phyloP scores from a whole-genome alignment of 2,797 vertebrate genomes.

The Coreius guichenoti region DNA sequence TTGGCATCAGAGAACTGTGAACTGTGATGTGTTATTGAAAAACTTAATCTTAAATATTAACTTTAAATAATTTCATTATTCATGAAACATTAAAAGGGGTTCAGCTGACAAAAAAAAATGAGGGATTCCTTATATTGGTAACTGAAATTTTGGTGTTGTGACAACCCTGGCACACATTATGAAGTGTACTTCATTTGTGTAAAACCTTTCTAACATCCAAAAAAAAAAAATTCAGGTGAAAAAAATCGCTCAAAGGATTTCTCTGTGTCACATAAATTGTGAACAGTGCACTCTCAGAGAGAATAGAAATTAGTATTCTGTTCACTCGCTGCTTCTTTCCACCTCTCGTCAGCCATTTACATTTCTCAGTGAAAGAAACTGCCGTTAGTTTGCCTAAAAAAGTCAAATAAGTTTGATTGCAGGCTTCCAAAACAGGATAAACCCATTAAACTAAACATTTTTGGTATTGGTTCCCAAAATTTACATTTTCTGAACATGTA shows the following conservation, averaged over 20 bases:
- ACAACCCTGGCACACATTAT: not conserved
- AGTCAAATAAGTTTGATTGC: not conserved
- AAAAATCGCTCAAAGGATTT: conserved; percentile 28
- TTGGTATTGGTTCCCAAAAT: not conserved
- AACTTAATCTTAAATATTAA: not conserved
- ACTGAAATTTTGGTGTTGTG: not conserved
- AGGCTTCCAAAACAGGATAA: not conserved
- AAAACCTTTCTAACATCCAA: conserved; percentile 12
- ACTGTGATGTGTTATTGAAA: not conserved
- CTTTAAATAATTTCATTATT: not conserved
- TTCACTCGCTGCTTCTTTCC: conserved; percentile 35
- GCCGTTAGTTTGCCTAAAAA: conserved; percentile 12
- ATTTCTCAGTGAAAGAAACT: conserved; percentile 41
- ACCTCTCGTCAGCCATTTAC: conserved; percentile 42
- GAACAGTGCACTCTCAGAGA: conserved; percentile 50
- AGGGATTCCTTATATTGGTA: not conserved
- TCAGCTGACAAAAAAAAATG: not conserved
- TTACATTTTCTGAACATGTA: not conserved
- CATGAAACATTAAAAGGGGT: not conserved
- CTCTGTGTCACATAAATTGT: conserved; percentile 36
- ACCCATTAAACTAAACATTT: not conserved
- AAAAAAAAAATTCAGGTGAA: not conserved
- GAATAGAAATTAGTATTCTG: conserved; percentile 45
- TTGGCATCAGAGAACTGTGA: not conserved
- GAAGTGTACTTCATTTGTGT: not conserved